Evolutionary conservation across 2,113 vertebrate species (phyloP), one percentile per base, ranked within the genome.

Genomic region (Scomber scombrus): DNA sequence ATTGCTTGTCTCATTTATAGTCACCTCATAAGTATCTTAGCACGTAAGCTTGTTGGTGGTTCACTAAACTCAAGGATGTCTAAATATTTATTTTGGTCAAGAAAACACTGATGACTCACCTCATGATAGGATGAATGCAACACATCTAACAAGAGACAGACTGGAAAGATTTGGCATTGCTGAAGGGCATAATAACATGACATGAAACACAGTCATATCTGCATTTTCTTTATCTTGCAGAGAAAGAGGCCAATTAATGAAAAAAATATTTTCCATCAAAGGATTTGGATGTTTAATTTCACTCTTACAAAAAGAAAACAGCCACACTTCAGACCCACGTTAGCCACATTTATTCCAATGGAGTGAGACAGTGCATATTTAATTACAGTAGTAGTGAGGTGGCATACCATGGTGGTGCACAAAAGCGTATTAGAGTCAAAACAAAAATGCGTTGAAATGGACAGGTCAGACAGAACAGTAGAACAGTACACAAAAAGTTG

Each of bases 341-440:
- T 65, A 88, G 88, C 80, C 84, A 91, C 82, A 78, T 94, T 92
- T 91, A 93, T 91, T 93, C 64, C 87, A 87, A 92, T 81, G 64
- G 72, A 88, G 81, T 86, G 85, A 92, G 84, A 88, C 93, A 93
- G 93, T 94, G 93, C 93, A 94, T 89, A 82, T 88, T 93, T 82
- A 73, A 85, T 88, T 78, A 91, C 92, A 93, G 92, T 91, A 92
- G 88, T 91, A 90, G 91, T 93, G 91, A 60, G 84, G 64, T 87
- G 80, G 82, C 52, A 71, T 75, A 84, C 81, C 67, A 82, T 73
- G 72, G 21, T 56, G 80, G 61, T 73, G 75, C 80, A 81, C 70
- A 79, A 60, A 69, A 80, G 57, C 11, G 55, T 67, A 55, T 69
- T 64, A 51, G 60, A 76, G 47, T 63, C 49, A 85, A 82, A 84